Conservation (phyloP, 2,888 invertebrate species). For the Dasypolia templi region DNA sequence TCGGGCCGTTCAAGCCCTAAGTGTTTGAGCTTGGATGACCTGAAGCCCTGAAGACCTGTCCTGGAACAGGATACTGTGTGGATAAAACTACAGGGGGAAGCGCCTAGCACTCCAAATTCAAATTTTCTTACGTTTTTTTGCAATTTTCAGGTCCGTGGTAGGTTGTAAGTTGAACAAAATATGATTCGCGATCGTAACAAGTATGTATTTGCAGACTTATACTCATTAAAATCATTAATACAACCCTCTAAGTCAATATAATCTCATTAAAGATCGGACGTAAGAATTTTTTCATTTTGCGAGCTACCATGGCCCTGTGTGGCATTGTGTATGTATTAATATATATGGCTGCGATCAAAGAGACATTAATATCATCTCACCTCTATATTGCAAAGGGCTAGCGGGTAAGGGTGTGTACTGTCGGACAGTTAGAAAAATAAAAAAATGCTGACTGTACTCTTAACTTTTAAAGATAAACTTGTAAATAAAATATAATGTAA, state of each 20-base stretch:
- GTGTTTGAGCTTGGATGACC: background rate
- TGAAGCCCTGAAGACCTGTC: background rate
- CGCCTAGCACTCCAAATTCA: too few relatives aligned
- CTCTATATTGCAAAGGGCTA: conserved; percentile 14
- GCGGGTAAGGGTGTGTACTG: background rate
- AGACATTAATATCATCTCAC: background rate
- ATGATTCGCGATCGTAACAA: too few relatives aligned
- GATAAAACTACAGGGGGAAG: too few relatives aligned
- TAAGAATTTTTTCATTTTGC: too few relatives aligned
- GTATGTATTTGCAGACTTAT: too few relatives aligned
- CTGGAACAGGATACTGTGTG: background rate
- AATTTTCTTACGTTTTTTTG: too few relatives aligned
- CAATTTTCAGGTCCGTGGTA: too few relatives aligned
- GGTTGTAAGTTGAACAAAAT: too few relatives aligned
- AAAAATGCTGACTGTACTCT: background rate
- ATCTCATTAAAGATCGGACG: too few relatives aligned
- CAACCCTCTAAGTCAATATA: too few relatives aligned
- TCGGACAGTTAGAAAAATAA: conserved; percentile 1
- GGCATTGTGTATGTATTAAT: background rate
- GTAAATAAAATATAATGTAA: conserved; percentile 42
- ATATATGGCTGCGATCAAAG: background rate
- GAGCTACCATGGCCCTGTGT: too few relatives aligned
- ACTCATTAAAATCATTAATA: too few relatives aligned
- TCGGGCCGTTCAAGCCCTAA: background rate
- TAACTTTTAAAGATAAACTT: conserved; percentile 21